Base-by-base conservation (phyloP, 2,113 vertebrate species). In the Papio anubis region DNA sequence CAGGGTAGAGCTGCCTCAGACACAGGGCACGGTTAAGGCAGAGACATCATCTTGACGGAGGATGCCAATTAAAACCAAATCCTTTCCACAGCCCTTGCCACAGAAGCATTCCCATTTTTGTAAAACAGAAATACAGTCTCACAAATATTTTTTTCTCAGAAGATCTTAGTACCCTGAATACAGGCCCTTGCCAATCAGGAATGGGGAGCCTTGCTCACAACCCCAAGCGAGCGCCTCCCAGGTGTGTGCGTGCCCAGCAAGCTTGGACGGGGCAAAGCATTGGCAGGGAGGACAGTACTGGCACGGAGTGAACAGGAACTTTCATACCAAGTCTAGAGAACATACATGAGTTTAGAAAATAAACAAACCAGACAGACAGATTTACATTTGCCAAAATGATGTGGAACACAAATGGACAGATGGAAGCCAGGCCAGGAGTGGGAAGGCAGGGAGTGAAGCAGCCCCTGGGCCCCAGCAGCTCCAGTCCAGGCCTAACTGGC, bases 241-340 rank as follows among this genome's bases (percentile, higher is more conserved):
- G 95, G 96, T 89, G 97, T 97, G 97, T 48, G 68, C 95, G 96
- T 61, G 72, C 83, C 96, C 91, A 90, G 97, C 97, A 98, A 96
- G 98, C 98, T 89, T 64, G 73, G 94, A 97, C 72, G 16, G 94
- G 96, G 95, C 92, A 96, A 72, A 98, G 99, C 98, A 3, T 30
- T 94, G 96, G 94, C 88, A 68, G 86, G 98, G 98, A 97, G 98
- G 98, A 98, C 91, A 97, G 99, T 99, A 99, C 98, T 64, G 99
- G 99, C 99, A 98, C 98, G 98, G 98, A 98, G 98, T 97, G 99
- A 99, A 99, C 99, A 99, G 99, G 99, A 99, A 99, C 99, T 99
- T 87, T 97, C 98, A 98, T 92, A 43, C 64, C 25, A 88, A 96
- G 95, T 92, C 96, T 95, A 88, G 91, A 81, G 73, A 84, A 97